Base-by-base conservation (phyloP, 2,797 vertebrate species). In the Hirundo rustica region DNA sequence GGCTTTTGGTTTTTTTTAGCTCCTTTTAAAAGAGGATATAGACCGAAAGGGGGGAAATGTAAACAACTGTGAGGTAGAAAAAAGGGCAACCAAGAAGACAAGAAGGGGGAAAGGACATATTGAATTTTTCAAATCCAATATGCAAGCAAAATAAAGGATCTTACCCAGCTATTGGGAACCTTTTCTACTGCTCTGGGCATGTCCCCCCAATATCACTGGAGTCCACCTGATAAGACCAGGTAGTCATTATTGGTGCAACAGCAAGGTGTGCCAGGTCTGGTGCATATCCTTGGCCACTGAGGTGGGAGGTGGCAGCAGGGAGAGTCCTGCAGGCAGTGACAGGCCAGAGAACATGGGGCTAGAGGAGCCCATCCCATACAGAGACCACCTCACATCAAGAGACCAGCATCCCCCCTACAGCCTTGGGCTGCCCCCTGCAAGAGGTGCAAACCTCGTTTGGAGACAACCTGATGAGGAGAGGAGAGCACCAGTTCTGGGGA, bases 21-120 rank as follows among this genome's bases (percentile, higher is more conserved):
- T 70, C 23, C 15, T 66, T 84, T 93, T 68, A 74, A 82, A 57
- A 78, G 7, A 44, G 22, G 14, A 65, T 16, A 27, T 26, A 53
- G 29, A 15, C 44, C 61, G 22, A 85, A 68, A 66, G 29, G 21
- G 10, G 6, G 2, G 58, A 83, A 76, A 54, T 19, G 5, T 30
- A 88, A 87, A 87, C 30, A 85, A 36, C 18, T 32, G 8, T 4
- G 5, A 76, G 72, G 27, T 26, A 47, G 91, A 78, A 66, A 44
- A 38, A 34, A 27, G 5, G 9, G 4, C 25, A 23, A 7, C 36
- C 65, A n/a, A 42, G 11, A 81, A 70, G 16, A 75, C 5, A 61
- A 19, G 22, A 57, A 61, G 13, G 10, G 5, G 10, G 13, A 50
- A 40, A 66, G 4, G 16, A 48, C 0, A 0, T 10, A 3, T 29